Base-by-base conservation (phyloP, 2,113 vertebrate species). In the Siniperca chuatsi region DNA sequence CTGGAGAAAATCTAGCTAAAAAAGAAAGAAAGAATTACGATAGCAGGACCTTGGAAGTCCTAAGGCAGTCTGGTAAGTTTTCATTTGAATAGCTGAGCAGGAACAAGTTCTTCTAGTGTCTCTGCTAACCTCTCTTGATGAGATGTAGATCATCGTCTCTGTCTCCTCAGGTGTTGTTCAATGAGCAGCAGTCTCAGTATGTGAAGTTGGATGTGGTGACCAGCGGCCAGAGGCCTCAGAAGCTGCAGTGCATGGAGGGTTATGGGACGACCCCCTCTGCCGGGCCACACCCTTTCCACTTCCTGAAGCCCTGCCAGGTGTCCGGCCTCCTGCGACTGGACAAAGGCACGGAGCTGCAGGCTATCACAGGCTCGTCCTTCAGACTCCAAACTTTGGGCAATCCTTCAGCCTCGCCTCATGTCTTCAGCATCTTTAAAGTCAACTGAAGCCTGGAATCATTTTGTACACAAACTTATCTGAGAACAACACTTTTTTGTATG, bases 361-460 rank as follows among this genome's bases (percentile, higher is more conserved):
- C 97, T 79, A 85, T 95, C 48, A 98, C 97, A 0, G 96, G 97
- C 57, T 90, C 94, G 0, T 87, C 92, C n/a, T 96, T 97, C 91
- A 95, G 93, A 8, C 96, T 98, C 66, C 96, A 97, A 88, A 90
- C 89, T 0, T 94, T 95, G 55, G 96, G 95, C 66, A 97, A 82
- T 4, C 78, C 88, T 3, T 91, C 91, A 0, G 91, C 91, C 78
- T 94, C 93, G 48, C 92, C 95, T 81, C 97, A 97, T 86, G 96
- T 97, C 94, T 98, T 98, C 61, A 97, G 97, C 83, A 97, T 98
- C 90, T 98, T 98, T 64, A 97, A 97, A 89, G 95, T 98, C 86
- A 97, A 97, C 93, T 98, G 96, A 97, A 9, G 37, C 16, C 4
- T 33, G 80, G 71, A 40, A 68, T 62, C 69, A 7, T 57, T 81